These are phyloP conservation scores for Crypturellus undulatus DNA, from an alignment of 2,113 vertebrate genomes.

Conservation along the genomic window DNA sequence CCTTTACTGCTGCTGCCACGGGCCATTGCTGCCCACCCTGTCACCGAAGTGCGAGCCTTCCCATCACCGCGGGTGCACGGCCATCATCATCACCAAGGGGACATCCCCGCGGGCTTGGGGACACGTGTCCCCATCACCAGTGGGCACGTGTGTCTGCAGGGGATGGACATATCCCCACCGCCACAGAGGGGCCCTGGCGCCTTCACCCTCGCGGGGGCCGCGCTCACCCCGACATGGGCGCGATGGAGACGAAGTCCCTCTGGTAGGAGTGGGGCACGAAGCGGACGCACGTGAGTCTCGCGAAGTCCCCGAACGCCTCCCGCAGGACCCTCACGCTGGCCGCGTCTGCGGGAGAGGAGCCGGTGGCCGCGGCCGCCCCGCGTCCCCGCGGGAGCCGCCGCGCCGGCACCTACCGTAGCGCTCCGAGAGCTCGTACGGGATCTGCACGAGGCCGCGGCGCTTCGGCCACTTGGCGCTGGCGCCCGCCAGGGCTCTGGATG, in stretches of 20 bases:
- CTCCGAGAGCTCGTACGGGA: conserved; percentile 63
- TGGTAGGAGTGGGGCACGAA: conserved; percentile 61
- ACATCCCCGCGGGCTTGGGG: too few relatives aligned
- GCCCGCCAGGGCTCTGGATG: conserved; percentile 4
- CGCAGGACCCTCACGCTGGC: conserved; percentile 28
- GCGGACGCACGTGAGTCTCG: conserved; percentile 49
- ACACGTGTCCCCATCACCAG: too few relatives aligned
- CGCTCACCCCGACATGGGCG: conserved; percentile 65
- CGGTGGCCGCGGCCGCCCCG: too few relatives aligned
- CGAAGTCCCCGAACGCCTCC: conserved; percentile 56
- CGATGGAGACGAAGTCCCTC: conserved; percentile 67
- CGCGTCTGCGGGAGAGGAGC: not conserved
- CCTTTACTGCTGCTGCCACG: too few relatives aligned
- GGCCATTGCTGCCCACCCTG: too few relatives aligned
- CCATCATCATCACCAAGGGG: too few relatives aligned
- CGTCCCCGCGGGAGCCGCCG: too few relatives aligned
- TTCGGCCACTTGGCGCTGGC: conserved; percentile 56
- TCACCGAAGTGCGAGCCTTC: too few relatives aligned
- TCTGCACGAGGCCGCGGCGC: not conserved
- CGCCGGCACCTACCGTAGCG: conserved; percentile 44
- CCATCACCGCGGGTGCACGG: too few relatives aligned
- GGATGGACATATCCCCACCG: too few relatives aligned
- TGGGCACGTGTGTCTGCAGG: too few relatives aligned
- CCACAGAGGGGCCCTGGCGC: too few relatives aligned
- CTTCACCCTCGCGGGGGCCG: not conserved